phyloP scores from a whole-genome alignment of 2,888 invertebrate species.

The Drepana falcataria region DNA sequence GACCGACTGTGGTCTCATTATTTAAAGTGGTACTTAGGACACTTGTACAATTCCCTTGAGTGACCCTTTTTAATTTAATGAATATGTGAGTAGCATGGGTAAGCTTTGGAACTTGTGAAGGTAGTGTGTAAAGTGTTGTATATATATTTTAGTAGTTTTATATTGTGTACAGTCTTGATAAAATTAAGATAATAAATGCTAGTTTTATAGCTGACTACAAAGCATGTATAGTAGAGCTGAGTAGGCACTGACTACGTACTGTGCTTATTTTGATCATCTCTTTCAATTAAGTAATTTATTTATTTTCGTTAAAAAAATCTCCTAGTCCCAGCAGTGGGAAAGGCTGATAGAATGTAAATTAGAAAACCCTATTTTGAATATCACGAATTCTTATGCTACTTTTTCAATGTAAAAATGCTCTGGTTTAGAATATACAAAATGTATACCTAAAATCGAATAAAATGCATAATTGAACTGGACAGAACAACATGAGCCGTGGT shows the following conservation, averaged over 20 bases:
- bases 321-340: not conserved
- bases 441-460: not conserved
- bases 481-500: too few species aligned
- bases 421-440: not conserved
- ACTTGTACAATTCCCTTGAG: slow-evolving; percentile 18
- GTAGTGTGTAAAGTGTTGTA: slow-evolving; percentile 31
- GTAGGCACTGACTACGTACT: not conserved
- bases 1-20: slow-evolving; percentile 7
- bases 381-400: not conserved
- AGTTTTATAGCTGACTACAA: not conserved
- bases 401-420: not conserved
- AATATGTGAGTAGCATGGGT: slow-evolving; percentile 17
- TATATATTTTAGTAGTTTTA: slow-evolving; percentile 31
- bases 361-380: not conserved
- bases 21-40: slow-evolving; percentile 26
- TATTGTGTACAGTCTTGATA: slow-evolving; percentile 8
- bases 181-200: not conserved
- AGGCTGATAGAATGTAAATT: not conserved
- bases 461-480: not conserved
- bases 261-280: not conserved
- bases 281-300: not conserved
- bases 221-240: not conserved
- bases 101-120: not conserved
- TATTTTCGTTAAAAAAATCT: not conserved
- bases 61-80: not conserved